phyloP scores from a whole-genome alignment of 2,797 vertebrate species.

The Scleropages formosus region DNA sequence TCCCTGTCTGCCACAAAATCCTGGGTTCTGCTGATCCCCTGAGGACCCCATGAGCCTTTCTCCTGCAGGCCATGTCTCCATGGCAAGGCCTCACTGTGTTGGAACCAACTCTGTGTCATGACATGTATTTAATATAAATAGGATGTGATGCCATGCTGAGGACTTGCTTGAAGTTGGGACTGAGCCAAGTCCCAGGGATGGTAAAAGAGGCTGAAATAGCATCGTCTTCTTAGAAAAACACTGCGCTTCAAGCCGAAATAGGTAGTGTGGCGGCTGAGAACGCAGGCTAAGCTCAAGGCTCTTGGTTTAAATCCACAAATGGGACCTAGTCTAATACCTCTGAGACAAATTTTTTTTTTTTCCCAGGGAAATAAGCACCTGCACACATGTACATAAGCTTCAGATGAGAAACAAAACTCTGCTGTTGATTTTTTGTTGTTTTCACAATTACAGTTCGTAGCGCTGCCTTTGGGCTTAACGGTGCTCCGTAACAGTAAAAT shows the following conservation, averaged over 20 bases:
- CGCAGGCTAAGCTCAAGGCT: no score
- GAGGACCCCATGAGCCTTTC: slow-evolving; percentile 11
- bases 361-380: not conserved
- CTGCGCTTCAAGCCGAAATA: not conserved
- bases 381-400: no score
- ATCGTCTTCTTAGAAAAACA: not conserved
- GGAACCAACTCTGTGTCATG: slow-evolving; percentile 14
- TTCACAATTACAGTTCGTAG: not conserved
- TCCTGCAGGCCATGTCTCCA: slow-evolving; percentile 15
- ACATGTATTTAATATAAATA: slow-evolving; percentile 13
- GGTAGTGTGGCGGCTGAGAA: not conserved
- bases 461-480: not conserved
- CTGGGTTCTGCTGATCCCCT: not conserved
- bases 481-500: no score
- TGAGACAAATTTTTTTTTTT: no score
- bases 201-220: not conserved
- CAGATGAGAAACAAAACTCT: not conserved
- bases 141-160: not conserved
- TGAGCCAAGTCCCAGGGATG: slow-evolving; percentile 1
- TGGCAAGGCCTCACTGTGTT: not conserved
- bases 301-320: not conserved
- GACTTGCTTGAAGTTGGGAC: slow-evolving; percentile 1
- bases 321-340: not conserved
- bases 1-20: slow-evolving; percentile 1
- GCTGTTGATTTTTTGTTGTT: not conserved